Base-by-base conservation (phyloP, 2,113 vertebrate species). In the Garra rufa region DNA sequence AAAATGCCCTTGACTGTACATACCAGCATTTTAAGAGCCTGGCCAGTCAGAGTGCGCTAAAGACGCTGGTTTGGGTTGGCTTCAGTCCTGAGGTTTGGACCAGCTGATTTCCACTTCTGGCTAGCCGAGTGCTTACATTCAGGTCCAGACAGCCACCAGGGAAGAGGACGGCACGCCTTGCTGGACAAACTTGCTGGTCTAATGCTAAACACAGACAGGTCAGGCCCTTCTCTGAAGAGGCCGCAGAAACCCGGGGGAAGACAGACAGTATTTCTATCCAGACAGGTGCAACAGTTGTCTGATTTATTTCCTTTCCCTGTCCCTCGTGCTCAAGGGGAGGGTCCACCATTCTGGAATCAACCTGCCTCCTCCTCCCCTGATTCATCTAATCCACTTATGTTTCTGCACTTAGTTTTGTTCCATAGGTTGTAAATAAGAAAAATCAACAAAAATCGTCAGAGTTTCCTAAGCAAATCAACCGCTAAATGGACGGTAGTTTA, bases 321-420 rank as follows among this genome's bases (percentile, higher is more conserved):
- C 59, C 83, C 55, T 82, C 52, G 76, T 82, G 38, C 57, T 61
- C 46, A 44, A 44, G 17, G 73, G 75, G 73, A 84, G 87, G 82
- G 79, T 85, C 85, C 46, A 46, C 69, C 67, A 73, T 28, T 57
- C 50, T 78, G 81, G 59, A 67, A 82, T 46, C 75, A 63, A 46
- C 38, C 73, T 87, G 43, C 75, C 85, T 88, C 87, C 85, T 88
- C 87, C 84, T 88, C 83, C 79, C 78, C 70, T 75, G 57, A 65
- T 55, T 71, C 38, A 34, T 63, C 24, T 87, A 87, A 88, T 90
- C 63, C 85, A 87, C 69, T 76, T 85, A 84, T 46, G 75, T 61
- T 44, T 28, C 43, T 79, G 79, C 85, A 81, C 48, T 81, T 75
- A 75, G 67, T 50, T 17, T 7, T 82, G 79, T 81, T 61, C 55